Percentiles rank a stretch among this genome's conserved stretches.
These are phyloP conservation scores for Ophiothrix spiculata DNA, from an alignment of 35 echinoderm and acorn worm species.

Conservation along the genomic window DNA sequence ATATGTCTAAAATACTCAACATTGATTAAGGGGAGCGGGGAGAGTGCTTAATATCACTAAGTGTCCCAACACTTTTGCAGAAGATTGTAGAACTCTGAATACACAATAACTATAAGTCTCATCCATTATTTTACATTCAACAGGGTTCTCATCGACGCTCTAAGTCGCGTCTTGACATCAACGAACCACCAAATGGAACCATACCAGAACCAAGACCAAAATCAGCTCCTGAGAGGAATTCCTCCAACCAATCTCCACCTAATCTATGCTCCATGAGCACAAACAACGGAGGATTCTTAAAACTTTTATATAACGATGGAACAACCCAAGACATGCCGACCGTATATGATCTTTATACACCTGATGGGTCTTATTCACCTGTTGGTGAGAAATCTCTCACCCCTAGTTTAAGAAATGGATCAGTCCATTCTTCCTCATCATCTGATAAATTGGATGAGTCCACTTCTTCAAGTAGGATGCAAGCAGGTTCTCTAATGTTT, in stretches of 20 bases:
- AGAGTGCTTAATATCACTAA: no score
- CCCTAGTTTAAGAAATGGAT: constrained; percentile 8
- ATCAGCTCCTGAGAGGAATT: no score
- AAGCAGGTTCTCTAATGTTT: constrained; percentile 53
- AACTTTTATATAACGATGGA: constrained; percentile 47
- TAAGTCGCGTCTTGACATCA: constrained; percentile 11
- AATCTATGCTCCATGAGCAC: no score
- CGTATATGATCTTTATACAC: constrained; percentile 76
- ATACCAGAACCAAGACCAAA: neutral
- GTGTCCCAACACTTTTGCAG: no score
- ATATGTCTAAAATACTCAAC: no score
- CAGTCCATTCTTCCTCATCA: constrained; percentile 44
- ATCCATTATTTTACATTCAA: no score
- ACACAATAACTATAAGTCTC: no score
- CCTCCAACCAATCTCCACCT: neutral
- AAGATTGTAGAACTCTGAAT: no score
- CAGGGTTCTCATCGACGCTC: neutral
- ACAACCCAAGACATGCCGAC: constrained; percentile 49
- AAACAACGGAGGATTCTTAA: constrained; percentile 30
- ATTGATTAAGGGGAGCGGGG: no score
- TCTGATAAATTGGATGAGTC: constrained; percentile 32
- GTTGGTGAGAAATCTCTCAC: neutral
- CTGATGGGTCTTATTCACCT: constrained; percentile 46
- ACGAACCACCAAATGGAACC: constrained; percentile 9
- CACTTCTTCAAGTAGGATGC: constrained; percentile 34